These are phyloP conservation scores for Vombatus ursinus DNA, from an alignment of 2,113 vertebrate species.

Conservation along the genomic window DNA sequence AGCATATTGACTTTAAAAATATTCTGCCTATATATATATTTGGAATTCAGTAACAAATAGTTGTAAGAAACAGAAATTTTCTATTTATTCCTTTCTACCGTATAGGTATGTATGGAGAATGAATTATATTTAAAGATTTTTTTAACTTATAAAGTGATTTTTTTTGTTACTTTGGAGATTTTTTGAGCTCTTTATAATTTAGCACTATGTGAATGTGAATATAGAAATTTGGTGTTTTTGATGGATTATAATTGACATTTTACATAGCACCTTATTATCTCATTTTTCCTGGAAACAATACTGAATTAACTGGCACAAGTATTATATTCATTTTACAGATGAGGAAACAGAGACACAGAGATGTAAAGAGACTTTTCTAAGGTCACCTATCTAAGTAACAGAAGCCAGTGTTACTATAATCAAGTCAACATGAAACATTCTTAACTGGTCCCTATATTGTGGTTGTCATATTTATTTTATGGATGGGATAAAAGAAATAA, in stretches of 20 bases:
- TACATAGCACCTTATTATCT: neutral
- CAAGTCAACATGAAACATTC: neutral
- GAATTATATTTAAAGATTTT: constrained; percentile 21
- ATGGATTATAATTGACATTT: neutral
- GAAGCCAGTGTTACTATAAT: neutral
- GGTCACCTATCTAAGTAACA: neutral
- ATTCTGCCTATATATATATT: neutral
- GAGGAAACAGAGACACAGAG: neutral
- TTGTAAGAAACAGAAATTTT: neutral
- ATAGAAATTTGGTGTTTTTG: neutral
- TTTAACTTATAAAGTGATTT: neutral
- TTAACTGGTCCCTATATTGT: too few species aligned
- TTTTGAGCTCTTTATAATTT: neutral
- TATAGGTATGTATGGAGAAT: neutral
- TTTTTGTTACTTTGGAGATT: neutral
- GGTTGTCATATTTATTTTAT: too few species aligned
- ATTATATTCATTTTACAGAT: neutral
- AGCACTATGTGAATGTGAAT: neutral
- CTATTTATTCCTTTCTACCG: constrained; percentile 7
- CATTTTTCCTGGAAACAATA: neutral
- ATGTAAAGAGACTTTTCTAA: neutral
- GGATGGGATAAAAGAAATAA: too few species aligned
- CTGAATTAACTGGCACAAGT: neutral
- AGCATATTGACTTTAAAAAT: constrained; percentile 32
- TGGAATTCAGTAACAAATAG: neutral